Evolutionary conservation across 2,113 vertebrate genomes (phyloP).

Genomic region (Lichenostomus cassidix): DNA sequence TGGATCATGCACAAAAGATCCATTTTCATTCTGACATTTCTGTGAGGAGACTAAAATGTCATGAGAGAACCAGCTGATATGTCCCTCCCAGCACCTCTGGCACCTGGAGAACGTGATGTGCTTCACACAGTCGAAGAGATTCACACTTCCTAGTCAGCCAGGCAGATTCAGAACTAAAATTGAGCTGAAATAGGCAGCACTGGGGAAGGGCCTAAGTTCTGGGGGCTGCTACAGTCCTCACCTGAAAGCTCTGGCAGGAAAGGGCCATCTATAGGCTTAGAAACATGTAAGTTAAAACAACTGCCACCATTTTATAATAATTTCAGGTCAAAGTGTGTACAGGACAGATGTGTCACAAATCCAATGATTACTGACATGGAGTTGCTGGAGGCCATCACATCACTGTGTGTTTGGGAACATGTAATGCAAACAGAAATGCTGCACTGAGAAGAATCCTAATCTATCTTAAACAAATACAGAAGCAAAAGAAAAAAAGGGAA

Average conservation of each 20-base stretch:
- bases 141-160: neutral
- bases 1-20: neutral
- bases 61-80: neutral
- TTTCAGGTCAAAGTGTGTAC: neutral
- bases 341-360: neutral
- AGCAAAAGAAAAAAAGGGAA: conserved; percentile 4
- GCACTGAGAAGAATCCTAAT: neutral
- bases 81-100: neutral
- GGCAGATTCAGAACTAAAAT: neutral
- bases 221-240: neutral
- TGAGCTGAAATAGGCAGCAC: neutral
- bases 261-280: neutral
- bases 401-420: neutral
- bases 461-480: neutral
- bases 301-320: neutral
- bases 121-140: neutral
- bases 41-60: neutral
- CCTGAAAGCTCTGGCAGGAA: neutral
- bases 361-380: neutral
- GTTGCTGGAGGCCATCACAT: neutral
- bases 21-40: neutral
- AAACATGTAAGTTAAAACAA: neutral
- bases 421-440: conserved; percentile 19
- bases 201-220: neutral
- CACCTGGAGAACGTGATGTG: neutral